Conservation (phyloP, 2,888 invertebrate genomes). For the Hemistola chrysoprasaria region DNA sequence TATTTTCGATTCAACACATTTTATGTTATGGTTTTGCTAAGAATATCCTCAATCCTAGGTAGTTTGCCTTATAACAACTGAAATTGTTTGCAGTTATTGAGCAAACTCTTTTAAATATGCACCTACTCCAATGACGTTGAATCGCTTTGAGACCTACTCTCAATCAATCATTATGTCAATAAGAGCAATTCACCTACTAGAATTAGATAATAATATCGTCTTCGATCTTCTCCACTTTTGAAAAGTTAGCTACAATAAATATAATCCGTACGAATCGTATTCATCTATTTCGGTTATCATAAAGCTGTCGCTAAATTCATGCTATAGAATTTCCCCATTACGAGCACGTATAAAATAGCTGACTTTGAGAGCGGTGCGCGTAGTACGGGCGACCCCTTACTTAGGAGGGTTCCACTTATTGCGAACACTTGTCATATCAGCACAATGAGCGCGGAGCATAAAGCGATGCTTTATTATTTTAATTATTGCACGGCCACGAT, state of each 20-base stretch:
- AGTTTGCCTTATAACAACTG: too few species aligned
- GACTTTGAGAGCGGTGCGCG: slow-evolving; percentile 12
- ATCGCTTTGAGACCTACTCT: too few species aligned
- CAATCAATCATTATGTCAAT: too few species aligned
- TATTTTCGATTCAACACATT: slow-evolving; percentile 33
- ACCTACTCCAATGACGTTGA: too few species aligned
- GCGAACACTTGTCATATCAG: slow-evolving; percentile 79
- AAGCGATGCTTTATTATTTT: slow-evolving; percentile 78
- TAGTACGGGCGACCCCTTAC: slow-evolving; percentile 35
- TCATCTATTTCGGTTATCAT: slow-evolving; percentile 5
- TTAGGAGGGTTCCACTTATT: slow-evolving; percentile 70
- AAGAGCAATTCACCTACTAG: too few species aligned
- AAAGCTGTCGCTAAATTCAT: slow-evolving; percentile 9
- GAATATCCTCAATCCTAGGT: slow-evolving; percentile 6
- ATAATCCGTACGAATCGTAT: too few species aligned
- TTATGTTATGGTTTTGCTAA: slow-evolving; percentile 28
- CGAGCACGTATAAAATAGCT: slow-evolving; percentile 25
- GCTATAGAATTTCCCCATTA: slow-evolving; percentile 20
- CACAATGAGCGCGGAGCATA: slow-evolving; percentile 59
- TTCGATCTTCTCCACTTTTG: too few species aligned
- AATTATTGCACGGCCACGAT: slow-evolving; percentile 74
- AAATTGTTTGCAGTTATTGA: too few species aligned
- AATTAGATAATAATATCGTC: too few species aligned
- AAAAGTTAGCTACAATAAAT: too few species aligned
- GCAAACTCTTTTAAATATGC: too few species aligned